phyloP scores from a whole-genome alignment of 2,888 invertebrate species.

The Aproaerema taeniolella region DNA sequence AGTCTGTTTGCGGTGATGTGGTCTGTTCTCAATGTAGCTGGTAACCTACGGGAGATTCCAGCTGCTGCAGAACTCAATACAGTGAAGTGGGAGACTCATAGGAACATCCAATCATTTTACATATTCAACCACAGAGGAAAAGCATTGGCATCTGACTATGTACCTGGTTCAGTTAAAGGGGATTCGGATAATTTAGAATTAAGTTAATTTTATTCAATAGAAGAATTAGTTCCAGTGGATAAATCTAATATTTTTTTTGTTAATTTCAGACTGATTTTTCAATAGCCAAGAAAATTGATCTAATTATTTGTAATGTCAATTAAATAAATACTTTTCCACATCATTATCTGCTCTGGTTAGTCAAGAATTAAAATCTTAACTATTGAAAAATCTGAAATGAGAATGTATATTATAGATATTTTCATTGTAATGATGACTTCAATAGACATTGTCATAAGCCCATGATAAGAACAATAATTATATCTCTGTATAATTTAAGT shows the following conservation, averaged over 20 bases:
- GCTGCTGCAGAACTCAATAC: conserved; percentile 94
- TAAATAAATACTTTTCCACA: not conserved
- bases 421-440: too few relatives aligned
- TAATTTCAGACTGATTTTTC: too few relatives aligned
- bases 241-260: conserved; percentile 19
- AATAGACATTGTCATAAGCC: too few relatives aligned
- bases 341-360: not conserved
- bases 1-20: conserved; percentile 92
- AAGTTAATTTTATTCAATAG: conserved; percentile 30
- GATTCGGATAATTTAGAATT: conserved; percentile 58
- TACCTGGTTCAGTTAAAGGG: conserved; percentile 47
- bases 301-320: not conserved
- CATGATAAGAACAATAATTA: too few relatives aligned
- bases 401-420: too few relatives aligned
- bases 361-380: too few relatives aligned
- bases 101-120: conserved; percentile 93
- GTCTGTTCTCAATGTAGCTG: conserved; percentile 91
- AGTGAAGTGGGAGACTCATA: conserved; percentile 92
- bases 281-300: conserved; percentile 3
- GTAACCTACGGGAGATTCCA: conserved; percentile 93
- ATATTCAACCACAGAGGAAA: conserved; percentile 93
- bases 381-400: too few relatives aligned
- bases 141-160: conserved; percentile 73
- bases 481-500: too few relatives aligned
- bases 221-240: conserved; percentile 12